Base-by-base conservation (phyloP, 2,797 vertebrate species). In the Toxotes lorentzi region DNA sequence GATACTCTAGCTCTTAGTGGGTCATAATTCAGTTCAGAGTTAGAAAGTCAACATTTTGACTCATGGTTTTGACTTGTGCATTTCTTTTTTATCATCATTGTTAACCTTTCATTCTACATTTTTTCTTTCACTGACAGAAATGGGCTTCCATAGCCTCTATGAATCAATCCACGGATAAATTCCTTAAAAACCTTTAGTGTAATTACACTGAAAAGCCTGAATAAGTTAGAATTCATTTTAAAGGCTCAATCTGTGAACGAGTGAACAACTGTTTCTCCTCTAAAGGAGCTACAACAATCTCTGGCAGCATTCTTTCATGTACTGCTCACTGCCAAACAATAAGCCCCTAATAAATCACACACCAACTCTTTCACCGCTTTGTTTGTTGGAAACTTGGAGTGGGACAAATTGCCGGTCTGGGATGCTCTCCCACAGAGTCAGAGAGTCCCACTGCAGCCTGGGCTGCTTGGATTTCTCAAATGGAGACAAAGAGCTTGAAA, bases 321-420 rank as follows among this genome's bases (percentile, higher is more conserved):
- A 5, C 23, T 47, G 35, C 77, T 79, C 81, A 16, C 71, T 50
- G 57, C 54, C 69, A 73, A 59, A 51, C 62, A 88, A 13, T 75
- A 71, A 70, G 75, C 43, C 57, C 41, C 38, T 35, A 34, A 83
- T 85, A 69, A 84, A 77, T 74, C 79, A 78, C 51, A 79, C 72
- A 58, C 48, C 24, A 35, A 34, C 48, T 76, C 63, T 54, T 65
- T 59, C 64, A 35, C 6, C 0, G 11, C 71, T 70, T 60, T 58
- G 78, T 76, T 79, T 70, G 68, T 43, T 68, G 75, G 82, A 83
- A 83, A 82, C 68, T 72, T 86, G 70, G 82, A 77, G 30, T 5
- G 19, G 38, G 70, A 65, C 1, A 0, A 23, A 21, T 9, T 2
- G 21, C 35, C 21, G 11, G 38, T 34, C 34, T 21, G 69, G 23